Evolutionary conservation across 2,797 vertebrate species (phyloP).

Genomic region (Crocodylus rhombifer): DNA sequence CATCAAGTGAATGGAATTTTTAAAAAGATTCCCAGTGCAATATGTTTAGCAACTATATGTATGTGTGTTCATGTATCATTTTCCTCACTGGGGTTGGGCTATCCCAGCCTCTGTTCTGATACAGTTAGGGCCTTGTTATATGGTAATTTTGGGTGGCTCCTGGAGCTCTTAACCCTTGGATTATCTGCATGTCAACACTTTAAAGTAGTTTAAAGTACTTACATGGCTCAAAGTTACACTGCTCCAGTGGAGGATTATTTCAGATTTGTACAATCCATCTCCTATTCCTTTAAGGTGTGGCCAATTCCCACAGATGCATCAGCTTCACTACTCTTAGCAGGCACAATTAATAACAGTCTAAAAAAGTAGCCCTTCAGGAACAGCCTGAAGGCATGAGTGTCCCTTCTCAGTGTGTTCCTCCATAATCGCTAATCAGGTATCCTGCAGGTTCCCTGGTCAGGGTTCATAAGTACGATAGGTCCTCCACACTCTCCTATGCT

Average conservation of each 20-base stretch:
- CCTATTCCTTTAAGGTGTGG: too few relatives aligned
- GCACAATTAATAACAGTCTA: background rate
- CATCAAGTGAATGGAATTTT: background rate
- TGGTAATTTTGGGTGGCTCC: too few relatives aligned
- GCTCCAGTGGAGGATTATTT: too few relatives aligned
- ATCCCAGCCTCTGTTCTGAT: rapidly evolving
- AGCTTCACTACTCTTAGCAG: background rate
- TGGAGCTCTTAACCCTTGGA: too few relatives aligned
- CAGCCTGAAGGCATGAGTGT: background rate
- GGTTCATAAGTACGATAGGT: background rate
- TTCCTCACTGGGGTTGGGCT: rapidly evolving
- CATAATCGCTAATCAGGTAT: background rate
- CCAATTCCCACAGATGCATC: background rate
- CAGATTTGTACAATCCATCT: too few relatives aligned
- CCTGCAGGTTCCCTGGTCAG: rapidly evolving
- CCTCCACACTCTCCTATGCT: background rate
- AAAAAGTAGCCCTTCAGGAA: background rate
- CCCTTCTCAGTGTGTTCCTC: background rate
- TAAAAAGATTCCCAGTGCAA: background rate
- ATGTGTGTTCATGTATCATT: background rate
- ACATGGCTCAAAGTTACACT: too few relatives aligned
- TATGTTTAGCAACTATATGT: background rate
- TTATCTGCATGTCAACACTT: too few relatives aligned
- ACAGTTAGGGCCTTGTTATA: too few relatives aligned
- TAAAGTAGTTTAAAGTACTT: too few relatives aligned